Base-by-base conservation (phyloP, 64 coral and sea anemone species). In the Hydrozoanthus tunicans region DNA sequence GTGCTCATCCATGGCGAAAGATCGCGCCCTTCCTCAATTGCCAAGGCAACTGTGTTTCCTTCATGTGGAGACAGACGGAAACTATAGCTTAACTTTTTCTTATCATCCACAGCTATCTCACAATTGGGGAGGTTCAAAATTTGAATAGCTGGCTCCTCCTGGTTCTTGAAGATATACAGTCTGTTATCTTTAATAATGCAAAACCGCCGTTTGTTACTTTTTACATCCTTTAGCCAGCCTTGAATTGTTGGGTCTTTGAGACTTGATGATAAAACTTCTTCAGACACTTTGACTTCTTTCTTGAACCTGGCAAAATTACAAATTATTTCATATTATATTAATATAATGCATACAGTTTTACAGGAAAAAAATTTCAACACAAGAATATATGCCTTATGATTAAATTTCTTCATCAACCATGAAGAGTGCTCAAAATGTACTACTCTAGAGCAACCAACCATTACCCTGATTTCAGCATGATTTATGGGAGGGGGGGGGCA, bases 1-100 rank as follows among this genome's bases (percentile, higher is more conserved):
- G 95, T 92, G 77, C 92, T 97, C 95, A 97, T 97, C 95, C 95
- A 97, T 58, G 95, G 95, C n/a, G 95, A 97, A 24, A 97, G 69
- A 53, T 97, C 95, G 23, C 94, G 95, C 5, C 95, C 95, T 79
- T 91, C 92, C 56, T 97, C 95, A 61, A 97, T 94, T 6, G 95
- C 95, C 43, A 97, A 77, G 4, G 92, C 78, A 70, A 97, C 83
- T 70, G 90, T 67, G 11, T 70, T 90, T 79, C 77, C 75, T 9
- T n/a, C 63, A 59, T 68, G 63, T 70, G 78, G 92, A 32, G 67
- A 81, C 66, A 93, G 64, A 56, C 92, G 79, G 80, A 96, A 96
- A n/a, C 90, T 90, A 55, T 96, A 91, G 81, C 95, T 96, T 23
- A 96, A 93, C 81, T 96, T 96, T 67, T 96, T 96, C 89, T 96